These are phyloP conservation scores for Chironomus tepperi DNA, from an alignment of 1,140 invertebrate genomes.

Conservation along the genomic window DNA sequence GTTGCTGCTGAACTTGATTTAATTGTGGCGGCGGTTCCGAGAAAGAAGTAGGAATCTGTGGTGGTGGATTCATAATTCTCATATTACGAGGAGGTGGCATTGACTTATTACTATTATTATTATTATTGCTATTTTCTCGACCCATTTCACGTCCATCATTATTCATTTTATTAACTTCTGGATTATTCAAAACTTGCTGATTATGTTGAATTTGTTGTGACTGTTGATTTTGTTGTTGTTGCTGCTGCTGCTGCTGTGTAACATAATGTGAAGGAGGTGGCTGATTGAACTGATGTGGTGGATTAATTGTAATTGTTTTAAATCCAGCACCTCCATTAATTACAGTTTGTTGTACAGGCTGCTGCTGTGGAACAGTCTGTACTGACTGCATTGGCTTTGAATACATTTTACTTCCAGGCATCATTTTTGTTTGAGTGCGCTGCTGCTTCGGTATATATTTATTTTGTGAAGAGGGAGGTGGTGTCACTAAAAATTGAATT, in stretches of 20 bases:
- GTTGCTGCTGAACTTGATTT: neutral
- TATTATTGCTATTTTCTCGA: conserved; percentile 15
- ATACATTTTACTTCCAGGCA: neutral
- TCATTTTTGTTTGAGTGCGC: neutral
- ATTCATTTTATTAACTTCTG: neutral
- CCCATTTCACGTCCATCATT: neutral
- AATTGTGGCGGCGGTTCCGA: neutral
- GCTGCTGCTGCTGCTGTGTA: conserved; percentile 27
- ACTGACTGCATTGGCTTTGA: neutral
- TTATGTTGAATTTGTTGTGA: conserved; percentile 30
- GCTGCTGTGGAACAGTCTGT: neutral
- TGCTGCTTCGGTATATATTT: conserved; percentile 19
- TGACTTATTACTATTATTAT: conserved; percentile 16
- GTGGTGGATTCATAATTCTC: conserved; percentile 8
- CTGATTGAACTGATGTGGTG: conserved; percentile 31
- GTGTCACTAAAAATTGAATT: conserved; percentile 8
- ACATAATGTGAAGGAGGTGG: conserved; percentile 28
- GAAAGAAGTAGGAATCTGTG: neutral
- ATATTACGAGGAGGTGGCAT: neutral
- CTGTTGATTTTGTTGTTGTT: conserved; percentile 30
- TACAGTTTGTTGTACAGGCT: conserved; percentile 1
- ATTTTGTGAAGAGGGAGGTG: neutral
- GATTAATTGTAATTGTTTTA: conserved; percentile 21
- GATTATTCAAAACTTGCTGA: conserved; percentile 29
- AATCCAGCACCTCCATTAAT: neutral